Percentiles rank a stretch among this genome's conserved stretches.
phyloP scores from a whole-genome alignment of 2,113 vertebrate species.

The Trogon surrucura region DNA sequence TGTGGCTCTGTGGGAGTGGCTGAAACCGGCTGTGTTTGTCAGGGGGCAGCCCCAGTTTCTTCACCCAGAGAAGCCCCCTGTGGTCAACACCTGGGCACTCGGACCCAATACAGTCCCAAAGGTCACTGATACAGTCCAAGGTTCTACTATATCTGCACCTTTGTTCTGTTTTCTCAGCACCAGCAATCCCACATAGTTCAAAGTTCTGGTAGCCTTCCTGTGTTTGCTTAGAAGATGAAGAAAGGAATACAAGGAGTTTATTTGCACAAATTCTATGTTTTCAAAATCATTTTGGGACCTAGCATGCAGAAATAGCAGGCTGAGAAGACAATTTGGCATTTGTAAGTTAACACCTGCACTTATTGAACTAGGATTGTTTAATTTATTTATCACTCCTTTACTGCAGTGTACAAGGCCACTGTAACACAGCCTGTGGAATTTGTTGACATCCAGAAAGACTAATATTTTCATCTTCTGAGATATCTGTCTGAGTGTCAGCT shows the following conservation, averaged over 20 bases:
- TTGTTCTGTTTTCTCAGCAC: neutral
- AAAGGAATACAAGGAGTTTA: neutral
- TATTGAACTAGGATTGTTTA: neutral
- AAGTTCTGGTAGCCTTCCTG: neutral
- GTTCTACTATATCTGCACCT: neutral
- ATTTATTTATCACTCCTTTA: neutral
- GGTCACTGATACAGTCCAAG: neutral
- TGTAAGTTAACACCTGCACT: neutral
- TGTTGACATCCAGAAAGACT: neutral
- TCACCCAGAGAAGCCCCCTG: neutral
- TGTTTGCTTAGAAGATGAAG: neutral
- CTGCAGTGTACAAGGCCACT: neutral
- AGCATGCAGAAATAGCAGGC: neutral
- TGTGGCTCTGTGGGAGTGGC: accelerated
- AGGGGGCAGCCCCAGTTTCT: neutral
- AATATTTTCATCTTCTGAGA: neutral
- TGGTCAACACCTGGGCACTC: neutral
- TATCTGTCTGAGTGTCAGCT: neutral
- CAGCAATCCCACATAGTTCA: neutral
- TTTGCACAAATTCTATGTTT: neutral
- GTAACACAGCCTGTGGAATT: neutral
- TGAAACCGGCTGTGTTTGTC: neutral
- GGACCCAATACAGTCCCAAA: neutral
- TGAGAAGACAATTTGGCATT: neutral
- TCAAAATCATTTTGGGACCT: neutral